Evolutionary conservation across 1,140 invertebrate species (phyloP), one percentile per base, ranked within the genome.

Genomic region (Macrostomum lignano): DNA sequence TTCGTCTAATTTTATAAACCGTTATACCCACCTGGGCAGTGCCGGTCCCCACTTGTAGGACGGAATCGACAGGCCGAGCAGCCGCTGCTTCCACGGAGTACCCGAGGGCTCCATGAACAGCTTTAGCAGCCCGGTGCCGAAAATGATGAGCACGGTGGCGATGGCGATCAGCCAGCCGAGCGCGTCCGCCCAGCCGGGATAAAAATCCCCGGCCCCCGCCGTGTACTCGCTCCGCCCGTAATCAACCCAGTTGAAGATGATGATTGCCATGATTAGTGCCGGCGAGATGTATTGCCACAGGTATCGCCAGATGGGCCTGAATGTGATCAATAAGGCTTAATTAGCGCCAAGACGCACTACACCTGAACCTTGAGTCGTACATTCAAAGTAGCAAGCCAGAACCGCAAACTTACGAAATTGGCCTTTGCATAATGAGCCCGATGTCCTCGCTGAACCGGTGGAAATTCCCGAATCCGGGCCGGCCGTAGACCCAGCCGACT

Each of bases 201-300:
- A 64, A 10, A 61, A 47, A 5, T 55, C 56, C 33, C 66, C 63
- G n/a, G n/a, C n/a, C n/a, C n/a, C n/a, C n/a, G n/a, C n/a, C n/a
- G n/a, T n/a, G 21, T 42, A 43, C 19, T 60, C 62, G 10, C 68
- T 49, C 13, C 53, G 51, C 2, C 61, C 68, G 46, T 75, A 75
- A 43, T 74, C 70, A 9, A 75, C 65, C 72, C 72, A 75, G 39
- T 74, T 74, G 53, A 75, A 76, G 31, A 73, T 67, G 20, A 76
- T 53, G 23, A 76, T 45, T 45, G 52, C 55, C 22, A 45, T 26
- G 22, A 55, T 41, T 25, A 54, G 39, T 14, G 40, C 29, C 1
- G 55, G 55, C n/a, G 42, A 42, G 11, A 48, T 46, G 30, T 42
- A 44, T 28, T 41, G 40, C n/a, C n/a, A n/a, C n/a, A n/a, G n/a